Percentiles rank a stretch among this genome's conserved stretches.
Evolutionary conservation across 2,888 invertebrate species (phyloP).

Genomic region (Macrophya alboannulata): DNA sequence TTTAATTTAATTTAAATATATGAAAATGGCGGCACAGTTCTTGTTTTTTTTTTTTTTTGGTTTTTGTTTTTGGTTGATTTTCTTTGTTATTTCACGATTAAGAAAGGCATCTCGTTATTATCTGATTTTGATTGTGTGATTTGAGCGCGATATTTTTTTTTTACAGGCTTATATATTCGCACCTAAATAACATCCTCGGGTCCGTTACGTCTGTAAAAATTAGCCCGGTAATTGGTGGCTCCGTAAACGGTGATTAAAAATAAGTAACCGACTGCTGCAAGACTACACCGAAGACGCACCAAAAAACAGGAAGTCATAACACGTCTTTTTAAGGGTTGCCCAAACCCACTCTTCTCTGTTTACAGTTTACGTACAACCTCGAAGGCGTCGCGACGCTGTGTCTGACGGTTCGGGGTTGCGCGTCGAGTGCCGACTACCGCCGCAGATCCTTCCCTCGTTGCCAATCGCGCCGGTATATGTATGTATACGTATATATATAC

Average conservation of each 20-base stretch:
- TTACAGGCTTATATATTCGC: background rate
- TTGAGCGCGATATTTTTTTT: background rate
- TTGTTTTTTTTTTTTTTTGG: background rate
- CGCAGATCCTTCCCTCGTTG: conserved; percentile 53
- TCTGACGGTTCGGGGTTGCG: conserved; percentile 53
- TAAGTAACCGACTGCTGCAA: background rate
- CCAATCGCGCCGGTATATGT: conserved; percentile 33
- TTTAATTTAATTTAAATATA: background rate
- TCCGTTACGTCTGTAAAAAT: background rate
- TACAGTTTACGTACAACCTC: conserved; percentile 79
- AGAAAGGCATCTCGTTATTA: conserved; percentile 37
- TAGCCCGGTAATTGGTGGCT: background rate
- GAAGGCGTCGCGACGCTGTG: conserved; percentile 75
- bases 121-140: conserved; percentile 10
- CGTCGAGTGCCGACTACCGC: conserved; percentile 54
- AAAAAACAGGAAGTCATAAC: conserved; percentile 39
- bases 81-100: conserved; percentile 2
- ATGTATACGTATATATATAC: conserved; percentile 9
- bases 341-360: conserved; percentile 51
- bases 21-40: conserved; percentile 18
- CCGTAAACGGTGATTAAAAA: background rate
- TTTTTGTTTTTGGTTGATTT: too few relatives aligned
- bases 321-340: conserved; percentile 38
- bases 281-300: background rate
- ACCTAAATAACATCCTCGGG: background rate